Conservation (phyloP, 1,140 invertebrate species). For the Drosophila saltans region DNA sequence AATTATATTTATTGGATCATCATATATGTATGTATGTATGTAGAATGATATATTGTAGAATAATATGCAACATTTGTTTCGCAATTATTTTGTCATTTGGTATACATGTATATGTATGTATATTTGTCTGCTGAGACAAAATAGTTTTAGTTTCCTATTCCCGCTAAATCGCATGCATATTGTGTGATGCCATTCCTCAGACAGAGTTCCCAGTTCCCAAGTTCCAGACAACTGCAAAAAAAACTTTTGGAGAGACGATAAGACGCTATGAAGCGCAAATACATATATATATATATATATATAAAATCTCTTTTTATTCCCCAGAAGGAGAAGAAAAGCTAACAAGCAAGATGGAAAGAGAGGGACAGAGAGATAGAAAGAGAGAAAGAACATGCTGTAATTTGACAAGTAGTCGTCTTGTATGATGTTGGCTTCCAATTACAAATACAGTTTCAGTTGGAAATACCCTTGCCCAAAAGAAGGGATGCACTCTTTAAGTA, state of each 20-base stretch:
- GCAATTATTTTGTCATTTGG: neutral
- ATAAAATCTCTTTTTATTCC: neutral
- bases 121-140: neutral
- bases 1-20: no score
- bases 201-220: neutral
- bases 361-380: neutral
- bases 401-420: slow-evolving; percentile 46
- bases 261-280: no score
- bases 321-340: neutral
- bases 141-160: slow-evolving; percentile 7
- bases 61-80: neutral
- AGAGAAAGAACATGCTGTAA: slow-evolving; percentile 38
- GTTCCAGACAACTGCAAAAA: slow-evolving; percentile 12
- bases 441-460: slow-evolving; percentile 29
- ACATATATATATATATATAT: neutral
- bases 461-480: neutral
- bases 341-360: neutral
- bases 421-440: slow-evolving; percentile 45
- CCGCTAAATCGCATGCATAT: neutral
- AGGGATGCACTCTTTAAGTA: neutral
- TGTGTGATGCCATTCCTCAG: slow-evolving; percentile 5
- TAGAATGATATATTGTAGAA: neutral
- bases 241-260: slow-evolving; percentile 1
- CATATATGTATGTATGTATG: no score
- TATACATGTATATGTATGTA: neutral